These are phyloP conservation scores for Corythornis vintsioides DNA, from an alignment of 2,113 vertebrate species.

Conservation along the genomic window DNA sequence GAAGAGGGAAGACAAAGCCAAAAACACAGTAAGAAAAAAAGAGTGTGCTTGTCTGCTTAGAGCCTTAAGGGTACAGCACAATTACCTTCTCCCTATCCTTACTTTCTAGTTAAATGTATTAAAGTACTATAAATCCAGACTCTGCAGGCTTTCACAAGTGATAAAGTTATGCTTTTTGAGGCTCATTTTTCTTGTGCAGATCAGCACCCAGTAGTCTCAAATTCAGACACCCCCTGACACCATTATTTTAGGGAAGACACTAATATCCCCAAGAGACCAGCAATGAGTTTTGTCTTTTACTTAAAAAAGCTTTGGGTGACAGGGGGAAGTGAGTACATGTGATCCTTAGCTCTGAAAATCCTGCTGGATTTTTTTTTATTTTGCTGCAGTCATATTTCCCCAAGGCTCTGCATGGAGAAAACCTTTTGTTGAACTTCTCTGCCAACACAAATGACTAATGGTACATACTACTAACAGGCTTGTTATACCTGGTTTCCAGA, in stretches of 20 bases:
- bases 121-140: background rate
- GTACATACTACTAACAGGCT: background rate
- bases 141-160: background rate
- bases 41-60: background rate
- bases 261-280: background rate
- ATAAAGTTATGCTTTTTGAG: background rate
- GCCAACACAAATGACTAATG: background rate
- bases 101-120: background rate
- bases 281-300: background rate
- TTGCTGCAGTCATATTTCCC: background rate
- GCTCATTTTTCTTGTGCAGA: background rate
- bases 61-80: background rate
- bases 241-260: background rate
- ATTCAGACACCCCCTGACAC: background rate
- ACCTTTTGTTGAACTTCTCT: background rate
- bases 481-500: conserved; percentile 88
- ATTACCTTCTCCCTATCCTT: background rate
- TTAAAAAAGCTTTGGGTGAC: background rate
- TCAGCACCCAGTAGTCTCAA: background rate
- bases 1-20: background rate
- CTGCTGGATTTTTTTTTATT: background rate
- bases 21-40: background rate
- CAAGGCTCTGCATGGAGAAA: background rate
- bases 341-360: background rate
- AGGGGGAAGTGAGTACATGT: background rate